Evolutionary conservation across 2,113 vertebrate genomes (phyloP), one percentile per base, ranked within the genome.

Genomic region (Leiothrix lutea): DNA sequence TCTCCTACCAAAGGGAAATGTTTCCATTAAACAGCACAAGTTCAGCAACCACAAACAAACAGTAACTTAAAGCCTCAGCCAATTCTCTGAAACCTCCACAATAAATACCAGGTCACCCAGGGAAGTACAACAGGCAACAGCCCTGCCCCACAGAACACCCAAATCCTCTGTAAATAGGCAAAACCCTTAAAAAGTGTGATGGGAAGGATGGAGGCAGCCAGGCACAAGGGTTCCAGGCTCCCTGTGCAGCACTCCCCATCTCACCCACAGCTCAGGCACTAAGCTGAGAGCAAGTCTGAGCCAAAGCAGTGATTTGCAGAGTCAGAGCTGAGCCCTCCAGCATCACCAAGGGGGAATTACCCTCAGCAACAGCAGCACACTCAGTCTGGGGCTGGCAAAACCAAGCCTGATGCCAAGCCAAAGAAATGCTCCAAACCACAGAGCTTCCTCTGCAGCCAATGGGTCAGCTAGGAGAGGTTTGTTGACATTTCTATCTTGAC

Each of bases 21-120:
- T 70, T 90, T 93, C 71, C 51, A 78, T 67, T 86, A 90, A 92
- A 73, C 71, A 92, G 70, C 66, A 70, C 22, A 11, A 90, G 78
- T 44, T 57, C 89, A 82, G 66, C 56, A 60, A 60, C 71, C 71
- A 75, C 70, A 95, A 92, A 66, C 12, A 86, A 82, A 81, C 48
- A 57, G 29, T 5, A 53, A 70, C 54, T 72, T 53, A 22, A 75
- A 72, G 73, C 16, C 62, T 11, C 20, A 62, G 58, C 50, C 62
- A 72, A 6, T 45, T 51, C 45, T 54, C 74, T 14, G 25, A 80
- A 79, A 51, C 42, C 35, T 33, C 31, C 85, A 72, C 51, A 33
- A 14, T 23, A 72, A 73, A 70, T 24, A 86, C 13, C 2, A 4
- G 24, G n/a, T 31, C 54, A 22, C 21, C 9, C 66, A 45, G 20